phyloP scores from a whole-genome alignment of 2,113 vertebrate species.

The Eleginops maclovinus region DNA sequence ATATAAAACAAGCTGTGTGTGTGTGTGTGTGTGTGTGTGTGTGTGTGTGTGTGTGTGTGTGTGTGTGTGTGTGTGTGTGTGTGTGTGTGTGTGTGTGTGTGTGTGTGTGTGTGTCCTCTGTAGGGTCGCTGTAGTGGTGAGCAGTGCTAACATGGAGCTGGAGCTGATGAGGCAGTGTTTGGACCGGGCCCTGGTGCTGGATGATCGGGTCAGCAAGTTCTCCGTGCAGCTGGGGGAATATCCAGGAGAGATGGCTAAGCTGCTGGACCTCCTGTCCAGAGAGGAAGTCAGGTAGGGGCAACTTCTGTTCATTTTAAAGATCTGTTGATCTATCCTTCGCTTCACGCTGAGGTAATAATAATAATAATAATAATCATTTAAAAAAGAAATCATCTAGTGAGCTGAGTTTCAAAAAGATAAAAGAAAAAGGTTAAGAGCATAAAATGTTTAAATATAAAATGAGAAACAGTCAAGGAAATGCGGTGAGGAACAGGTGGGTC shows the following conservation, averaged over 20 bases:
- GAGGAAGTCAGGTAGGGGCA: slow-evolving; percentile 88
- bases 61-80: slow-evolving; percentile 7
- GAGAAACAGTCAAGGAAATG: no score
- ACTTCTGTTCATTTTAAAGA: background rate
- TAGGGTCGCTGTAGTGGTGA: slow-evolving; percentile 90
- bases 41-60: slow-evolving; percentile 6
- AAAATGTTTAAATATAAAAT: no score
- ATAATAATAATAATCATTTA: no score
- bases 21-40: slow-evolving; percentile 1
- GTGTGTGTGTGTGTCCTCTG: slow-evolving; percentile 20
- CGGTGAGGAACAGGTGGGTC: no score
- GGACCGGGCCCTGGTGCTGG: slow-evolving; percentile 88
- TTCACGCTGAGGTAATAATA: background rate
- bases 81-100: slow-evolving; percentile 1
- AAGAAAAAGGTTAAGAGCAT: no score
- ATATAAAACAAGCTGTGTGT: slow-evolving; percentile 21
- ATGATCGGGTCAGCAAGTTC: slow-evolving; percentile 88
- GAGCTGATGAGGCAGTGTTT: slow-evolving; percentile 87
- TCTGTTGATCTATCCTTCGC: no score
- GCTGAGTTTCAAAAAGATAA: no score
- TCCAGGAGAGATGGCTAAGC: slow-evolving; percentile 88
- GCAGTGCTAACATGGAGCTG: slow-evolving; percentile 90
- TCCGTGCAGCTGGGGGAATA: slow-evolving; percentile 85
- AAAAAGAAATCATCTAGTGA: no score
- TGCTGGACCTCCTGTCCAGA: slow-evolving; percentile 88